Percentiles rank a stretch among this genome's conserved stretches.
Evolutionary conservation across 1,140 invertebrate genomes (phyloP).

Genomic region (Pseudomyrmex pallidus): DNA sequence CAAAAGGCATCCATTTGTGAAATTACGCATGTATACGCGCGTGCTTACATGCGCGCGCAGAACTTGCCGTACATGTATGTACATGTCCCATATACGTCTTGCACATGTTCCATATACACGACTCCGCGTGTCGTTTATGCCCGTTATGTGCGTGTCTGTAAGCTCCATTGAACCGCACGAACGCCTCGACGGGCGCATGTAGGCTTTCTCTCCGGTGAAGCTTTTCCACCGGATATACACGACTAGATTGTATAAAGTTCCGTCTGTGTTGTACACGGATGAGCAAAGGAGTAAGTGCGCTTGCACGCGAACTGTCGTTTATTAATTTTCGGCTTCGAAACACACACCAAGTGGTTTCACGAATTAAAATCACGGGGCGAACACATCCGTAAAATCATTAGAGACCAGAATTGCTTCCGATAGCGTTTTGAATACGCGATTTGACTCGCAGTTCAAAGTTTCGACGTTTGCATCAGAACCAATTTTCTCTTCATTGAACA

Average conservation of each 20-base stretch:
- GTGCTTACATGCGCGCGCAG: not conserved
- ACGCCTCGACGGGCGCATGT: conserved; percentile 38
- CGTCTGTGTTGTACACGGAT: conserved; percentile 2
- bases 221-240: conserved; percentile 43
- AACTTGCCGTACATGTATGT: too few species aligned
- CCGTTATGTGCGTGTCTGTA: conserved; percentile 35
- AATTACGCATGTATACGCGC: conserved; percentile 60
- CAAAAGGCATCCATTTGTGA: conserved; percentile 66
- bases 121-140: not conserved
- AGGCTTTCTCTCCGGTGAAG: not conserved
- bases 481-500: conserved; percentile 3
- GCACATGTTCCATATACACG: conserved; percentile 11
- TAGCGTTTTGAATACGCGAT: not conserved
- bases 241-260: conserved; percentile 50
- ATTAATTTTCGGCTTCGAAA: conserved; percentile 38
- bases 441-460: not conserved
- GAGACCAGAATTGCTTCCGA: not conserved
- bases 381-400: conserved; percentile 29
- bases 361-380: not conserved
- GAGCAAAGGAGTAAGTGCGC: conserved; percentile 29
- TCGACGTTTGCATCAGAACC: not conserved
- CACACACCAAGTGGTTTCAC: not conserved
- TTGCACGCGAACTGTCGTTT: conserved; percentile 37
- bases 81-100: not conserved
- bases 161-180: conserved; percentile 35